These are phyloP conservation scores for Agapornis roseicollis DNA, from an alignment of 2,113 vertebrate genomes.

Conservation along the genomic window DNA sequence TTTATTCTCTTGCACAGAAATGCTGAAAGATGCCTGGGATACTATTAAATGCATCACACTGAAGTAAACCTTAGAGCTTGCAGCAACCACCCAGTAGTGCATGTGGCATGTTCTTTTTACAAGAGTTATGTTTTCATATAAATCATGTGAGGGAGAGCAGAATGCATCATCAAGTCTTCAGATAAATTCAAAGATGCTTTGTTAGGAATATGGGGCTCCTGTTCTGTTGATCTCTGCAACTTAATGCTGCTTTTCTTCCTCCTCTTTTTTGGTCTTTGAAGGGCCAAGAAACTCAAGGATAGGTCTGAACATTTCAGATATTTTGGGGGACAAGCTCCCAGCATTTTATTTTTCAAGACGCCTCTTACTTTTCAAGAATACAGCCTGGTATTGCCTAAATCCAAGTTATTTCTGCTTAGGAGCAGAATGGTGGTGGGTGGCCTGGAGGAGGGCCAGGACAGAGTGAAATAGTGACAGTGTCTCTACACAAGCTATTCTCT, in stretches of 20 bases:
- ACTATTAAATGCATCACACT: not conserved
- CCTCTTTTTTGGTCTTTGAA: not conserved
- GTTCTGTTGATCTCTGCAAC: not conserved
- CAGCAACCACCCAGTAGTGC: not conserved
- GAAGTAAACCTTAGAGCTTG: not conserved
- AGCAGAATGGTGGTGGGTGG: not conserved
- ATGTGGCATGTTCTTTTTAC: not conserved
- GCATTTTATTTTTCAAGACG: accelerated
- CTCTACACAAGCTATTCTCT: not conserved
- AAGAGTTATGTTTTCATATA: not conserved
- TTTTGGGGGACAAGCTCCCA: not conserved
- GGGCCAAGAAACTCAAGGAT: not conserved
- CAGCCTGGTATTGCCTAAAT: not conserved
- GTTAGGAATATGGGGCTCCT: not conserved
- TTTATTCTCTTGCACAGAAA: not conserved
- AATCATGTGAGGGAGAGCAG: accelerated
- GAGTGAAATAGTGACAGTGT: not conserved
- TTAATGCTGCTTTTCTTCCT: not conserved
- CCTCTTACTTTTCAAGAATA: not conserved
- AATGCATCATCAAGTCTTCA: not conserved
- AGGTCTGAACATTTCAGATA: not conserved
- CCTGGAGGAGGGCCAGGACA: not conserved
- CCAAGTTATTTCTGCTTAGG: not conserved
- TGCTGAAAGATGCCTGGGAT: not conserved
- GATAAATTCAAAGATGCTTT: not conserved